Evolutionary conservation across 2,797 vertebrate species (phyloP).

Genomic region (Xyrichtys novacula): DNA sequence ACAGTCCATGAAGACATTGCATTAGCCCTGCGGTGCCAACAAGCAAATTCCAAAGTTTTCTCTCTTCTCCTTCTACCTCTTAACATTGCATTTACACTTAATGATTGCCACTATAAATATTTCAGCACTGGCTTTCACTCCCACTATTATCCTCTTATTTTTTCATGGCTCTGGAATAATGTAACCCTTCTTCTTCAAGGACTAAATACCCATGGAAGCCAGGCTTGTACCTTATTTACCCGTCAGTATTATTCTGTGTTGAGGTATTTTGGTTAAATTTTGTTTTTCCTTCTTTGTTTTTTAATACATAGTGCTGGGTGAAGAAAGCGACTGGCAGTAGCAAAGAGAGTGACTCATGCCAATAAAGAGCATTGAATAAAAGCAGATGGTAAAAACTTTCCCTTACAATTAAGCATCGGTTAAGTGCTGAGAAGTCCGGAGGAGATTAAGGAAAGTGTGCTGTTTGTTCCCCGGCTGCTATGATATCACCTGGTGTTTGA

Average conservation of each 20-base stretch:
- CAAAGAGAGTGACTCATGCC: slow-evolving; percentile 77
- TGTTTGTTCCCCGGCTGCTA: slow-evolving; percentile 70
- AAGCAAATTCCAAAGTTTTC: slow-evolving; percentile 54
- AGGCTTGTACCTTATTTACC: slow-evolving; percentile 59
- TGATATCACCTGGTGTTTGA: slow-evolving; percentile 81
- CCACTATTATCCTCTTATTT: slow-evolving; percentile 52
- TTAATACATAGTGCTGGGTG: slow-evolving; percentile 46
- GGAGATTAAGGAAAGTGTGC: slow-evolving; percentile 69
- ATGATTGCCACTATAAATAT: slow-evolving; percentile 71
- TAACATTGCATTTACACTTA: slow-evolving; percentile 62
- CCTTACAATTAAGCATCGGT: slow-evolving; percentile 69
- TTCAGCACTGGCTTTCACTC: slow-evolving; percentile 43
- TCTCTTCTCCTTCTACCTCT: slow-evolving; percentile 25
- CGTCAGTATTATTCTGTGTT: slow-evolving; percentile 44
- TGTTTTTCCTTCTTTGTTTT: slow-evolving; percentile 37
- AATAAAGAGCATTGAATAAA: slow-evolving; percentile 82
- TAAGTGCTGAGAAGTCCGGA: slow-evolving; percentile 71
- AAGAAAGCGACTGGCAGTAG: slow-evolving; percentile 74
- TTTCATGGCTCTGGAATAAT: slow-evolving; percentile 58
- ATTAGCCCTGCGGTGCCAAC: slow-evolving; percentile 45
- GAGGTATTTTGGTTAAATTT: slow-evolving; percentile 53
- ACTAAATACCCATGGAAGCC: slow-evolving; percentile 54
- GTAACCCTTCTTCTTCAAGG: slow-evolving; percentile 44
- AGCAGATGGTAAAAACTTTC: slow-evolving; percentile 81
- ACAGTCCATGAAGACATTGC: too few relatives aligned